A percentile compares a stretch with the other conserved stretches of the same genome.
Evolutionary conservation across 2,797 vertebrate genomes (phyloP).

Genomic region (Diglossa cyanea): DNA sequence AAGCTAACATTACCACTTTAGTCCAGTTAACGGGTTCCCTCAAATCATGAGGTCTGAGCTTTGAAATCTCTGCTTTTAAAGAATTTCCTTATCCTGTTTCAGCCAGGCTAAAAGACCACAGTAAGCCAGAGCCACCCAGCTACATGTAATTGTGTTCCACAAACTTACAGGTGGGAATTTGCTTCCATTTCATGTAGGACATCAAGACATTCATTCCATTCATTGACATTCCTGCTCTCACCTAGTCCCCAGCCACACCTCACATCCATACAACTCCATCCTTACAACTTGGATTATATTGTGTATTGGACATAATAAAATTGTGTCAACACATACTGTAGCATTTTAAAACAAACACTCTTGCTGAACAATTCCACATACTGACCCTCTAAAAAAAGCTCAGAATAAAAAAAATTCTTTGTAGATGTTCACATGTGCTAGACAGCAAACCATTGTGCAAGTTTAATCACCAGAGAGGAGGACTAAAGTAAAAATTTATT

Average conservation of each 20-base stretch:
- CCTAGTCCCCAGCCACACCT: neutral
- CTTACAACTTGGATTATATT: neutral
- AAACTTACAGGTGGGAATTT: neutral
- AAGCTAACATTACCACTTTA: neutral
- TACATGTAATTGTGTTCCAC: neutral
- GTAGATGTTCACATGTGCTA: neutral
- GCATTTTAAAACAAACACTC: neutral
- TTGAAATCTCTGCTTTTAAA: neutral
- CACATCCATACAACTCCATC: neutral
- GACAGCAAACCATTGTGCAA: neutral
- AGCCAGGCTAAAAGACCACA: neutral
- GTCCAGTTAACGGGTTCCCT: neutral
- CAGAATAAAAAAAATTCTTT: neutral
- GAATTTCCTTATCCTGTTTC: neutral
- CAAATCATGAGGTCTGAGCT: neutral
- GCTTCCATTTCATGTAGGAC: neutral
- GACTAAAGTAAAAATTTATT: neutral
- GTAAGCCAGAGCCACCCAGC: constrained; percentile 14
- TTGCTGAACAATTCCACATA: neutral
- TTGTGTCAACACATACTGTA: neutral
- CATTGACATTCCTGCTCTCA: neutral
- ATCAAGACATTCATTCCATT: neutral
- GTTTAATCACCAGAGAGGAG: neutral
- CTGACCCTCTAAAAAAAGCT: neutral
- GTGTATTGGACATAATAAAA: neutral